Base-by-base conservation (phyloP, 2,888 invertebrate species). In the Frankliniella fusca region DNA sequence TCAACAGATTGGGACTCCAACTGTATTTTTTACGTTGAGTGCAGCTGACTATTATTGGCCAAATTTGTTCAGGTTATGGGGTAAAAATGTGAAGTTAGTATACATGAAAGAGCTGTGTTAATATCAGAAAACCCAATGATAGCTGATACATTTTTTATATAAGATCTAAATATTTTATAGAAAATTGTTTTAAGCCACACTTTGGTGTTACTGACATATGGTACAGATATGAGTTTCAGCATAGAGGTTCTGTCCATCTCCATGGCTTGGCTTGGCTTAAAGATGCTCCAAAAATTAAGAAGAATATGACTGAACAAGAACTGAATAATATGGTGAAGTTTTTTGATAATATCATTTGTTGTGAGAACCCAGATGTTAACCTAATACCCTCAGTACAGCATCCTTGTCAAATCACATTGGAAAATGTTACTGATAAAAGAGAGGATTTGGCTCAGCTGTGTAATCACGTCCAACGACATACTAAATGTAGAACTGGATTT, bases 231-330 rank as follows among this genome's bases (percentile, higher is more conserved):
- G 83, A 83, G 50, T 81, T 27, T 76, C 83, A 84, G 61, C 83
- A 84, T 38, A 11, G 85, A 28, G 84, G 85, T 76, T 50, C 80
- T n/a, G 82, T 82, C 38, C 84, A 85, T 65, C 48, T 83, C 3
- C 85, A 85, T 76, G 82, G 82, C 1, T 49, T 84, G 1, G 61
- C 85, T 15, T 85, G 84, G 84, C 48, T 85, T 0, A 28, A 84
- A 48, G 83, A 81, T 15, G 83, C 83, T 11, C 84, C 85, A 18
- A 80, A 82, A 76, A 50, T 61, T 18, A 20, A 23, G 10, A 81
- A 50, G 27, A 7, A 83, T 27, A 61, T 82, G 54, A 11, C 9
- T 48, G 82, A 80, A 81, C 61, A 84, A 10, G 28, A 11, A 48
- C n/a, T 49, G 48, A n/a, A 79, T 5, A 49, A 48, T 12, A 49